phyloP scores from a whole-genome alignment of 2,797 vertebrate genomes.

The Mastacembelus armatus region DNA sequence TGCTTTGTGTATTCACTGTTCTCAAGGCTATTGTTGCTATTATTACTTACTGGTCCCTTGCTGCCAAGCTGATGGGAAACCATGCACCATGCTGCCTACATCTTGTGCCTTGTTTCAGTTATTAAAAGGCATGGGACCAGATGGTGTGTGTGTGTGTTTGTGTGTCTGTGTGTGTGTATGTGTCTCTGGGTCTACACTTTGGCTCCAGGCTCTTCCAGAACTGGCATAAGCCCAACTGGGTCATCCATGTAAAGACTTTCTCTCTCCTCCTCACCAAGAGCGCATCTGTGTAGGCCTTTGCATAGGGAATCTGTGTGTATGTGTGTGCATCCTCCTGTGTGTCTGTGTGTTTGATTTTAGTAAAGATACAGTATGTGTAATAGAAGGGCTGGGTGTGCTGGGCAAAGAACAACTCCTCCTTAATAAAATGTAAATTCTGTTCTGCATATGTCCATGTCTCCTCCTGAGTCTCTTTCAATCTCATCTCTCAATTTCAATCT shows the following conservation, averaged over 20 bases:
- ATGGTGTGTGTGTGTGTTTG: conserved; percentile 71
- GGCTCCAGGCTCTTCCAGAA: conserved; percentile 83
- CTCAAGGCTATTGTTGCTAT: conserved; percentile 72
- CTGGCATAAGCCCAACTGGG: conserved; percentile 86
- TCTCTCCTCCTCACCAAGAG: conserved; percentile 74
- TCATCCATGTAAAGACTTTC: conserved; percentile 82
- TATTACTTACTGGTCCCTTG: conserved; percentile 75
- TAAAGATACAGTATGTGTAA: conserved; percentile 56
- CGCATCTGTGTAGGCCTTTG: conserved; percentile 78
- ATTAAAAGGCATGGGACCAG: conserved; percentile 85
- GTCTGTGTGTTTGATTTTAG: conserved; percentile 32
- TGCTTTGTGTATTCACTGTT: conserved; percentile 70
- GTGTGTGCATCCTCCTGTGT: conserved; percentile 37
- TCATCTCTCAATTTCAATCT: conserved; percentile 59
- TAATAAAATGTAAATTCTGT: conserved; percentile 55
- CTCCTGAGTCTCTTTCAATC: conserved; percentile 64
- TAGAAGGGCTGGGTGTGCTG: conserved; percentile 35
- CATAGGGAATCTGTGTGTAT: conserved; percentile 55
- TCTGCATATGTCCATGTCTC: conserved; percentile 64
- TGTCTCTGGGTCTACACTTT: conserved; percentile 80
- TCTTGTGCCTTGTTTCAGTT: conserved; percentile 84
- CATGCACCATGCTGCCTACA: conserved; percentile 82
- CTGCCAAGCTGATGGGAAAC: conserved; percentile 82
- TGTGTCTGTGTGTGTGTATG: conserved; percentile 54
- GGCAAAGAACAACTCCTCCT: conserved; percentile 37